Percentiles rank a stretch among this genome's conserved stretches.
These are phyloP conservation scores for Orussus abietinus DNA, from an alignment of 1,140 invertebrate genomes.

Conservation along the genomic window DNA sequence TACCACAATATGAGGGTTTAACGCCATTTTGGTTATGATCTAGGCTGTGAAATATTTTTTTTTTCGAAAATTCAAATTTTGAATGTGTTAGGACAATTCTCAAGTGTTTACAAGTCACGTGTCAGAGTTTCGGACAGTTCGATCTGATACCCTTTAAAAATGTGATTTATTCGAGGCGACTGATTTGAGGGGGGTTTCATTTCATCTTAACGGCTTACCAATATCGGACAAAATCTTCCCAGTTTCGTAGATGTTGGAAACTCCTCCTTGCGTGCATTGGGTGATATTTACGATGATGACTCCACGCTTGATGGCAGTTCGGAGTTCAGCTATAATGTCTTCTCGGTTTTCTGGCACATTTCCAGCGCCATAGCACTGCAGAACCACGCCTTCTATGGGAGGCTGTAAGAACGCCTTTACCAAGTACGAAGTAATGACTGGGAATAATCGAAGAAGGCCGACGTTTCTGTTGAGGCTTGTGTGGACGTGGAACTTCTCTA, in stretches of 20 bases:
- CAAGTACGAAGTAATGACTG: constrained; percentile 78
- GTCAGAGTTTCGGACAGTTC: no score
- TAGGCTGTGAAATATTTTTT: no score
- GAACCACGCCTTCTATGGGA: constrained; percentile 82
- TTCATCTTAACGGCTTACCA: no score
- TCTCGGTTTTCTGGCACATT: constrained; percentile 82
- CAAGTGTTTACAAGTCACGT: no score
- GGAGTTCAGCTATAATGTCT: constrained; percentile 77
- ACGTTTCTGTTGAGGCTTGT: constrained; percentile 80
- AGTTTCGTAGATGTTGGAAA: constrained; percentile 77
- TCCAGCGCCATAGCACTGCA: constrained; percentile 91
- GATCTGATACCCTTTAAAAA: no score
- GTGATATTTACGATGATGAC: constrained; percentile 91
- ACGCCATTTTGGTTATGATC: no score
- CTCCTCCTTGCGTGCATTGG: constrained; percentile 78
- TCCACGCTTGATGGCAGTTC: constrained; percentile 70
- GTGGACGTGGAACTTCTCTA: constrained; percentile 77
- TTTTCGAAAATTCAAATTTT: no score
- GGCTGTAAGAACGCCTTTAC: constrained; percentile 77
- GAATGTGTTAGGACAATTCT: no score
- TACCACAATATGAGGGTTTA: no score
- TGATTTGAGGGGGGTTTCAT: no score
- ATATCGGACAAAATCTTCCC: constrained; percentile 53
- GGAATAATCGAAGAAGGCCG: constrained; percentile 82
- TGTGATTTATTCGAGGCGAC: no score